phyloP scores from a whole-genome alignment of 1,140 invertebrate species.

The Drosophila sp. region DNA sequence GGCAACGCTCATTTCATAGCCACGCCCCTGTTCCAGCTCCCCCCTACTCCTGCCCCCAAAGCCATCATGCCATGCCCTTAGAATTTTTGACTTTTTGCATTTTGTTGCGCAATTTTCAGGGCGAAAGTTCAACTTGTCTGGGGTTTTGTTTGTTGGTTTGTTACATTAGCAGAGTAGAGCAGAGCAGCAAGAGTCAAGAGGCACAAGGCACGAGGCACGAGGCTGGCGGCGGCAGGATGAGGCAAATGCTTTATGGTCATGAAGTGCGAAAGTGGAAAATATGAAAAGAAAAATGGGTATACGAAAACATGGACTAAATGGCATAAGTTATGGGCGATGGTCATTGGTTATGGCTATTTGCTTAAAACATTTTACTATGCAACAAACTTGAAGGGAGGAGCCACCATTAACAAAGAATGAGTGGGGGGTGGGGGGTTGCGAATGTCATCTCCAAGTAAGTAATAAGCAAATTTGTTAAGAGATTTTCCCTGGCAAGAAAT shows the following conservation, averaged over 20 bases:
- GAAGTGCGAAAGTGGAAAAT: conserved; percentile 79
- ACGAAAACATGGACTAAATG: conserved; percentile 26
- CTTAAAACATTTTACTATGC: conserved; percentile 47
- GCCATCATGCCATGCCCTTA: neutral
- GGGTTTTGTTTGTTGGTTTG: conserved; percentile 43
- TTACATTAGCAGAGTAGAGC: conserved; percentile 38
- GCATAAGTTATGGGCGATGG: conserved; percentile 55
- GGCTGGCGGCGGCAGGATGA: conserved; percentile 11
- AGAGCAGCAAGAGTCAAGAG: conserved; percentile 10
- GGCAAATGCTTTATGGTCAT: conserved; percentile 76
- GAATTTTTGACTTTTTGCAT: conserved; percentile 76
- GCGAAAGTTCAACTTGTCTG: conserved; percentile 75
- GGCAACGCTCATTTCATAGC: conserved; percentile 75
- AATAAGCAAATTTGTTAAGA: conserved; percentile 2
- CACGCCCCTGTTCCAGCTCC: conserved; percentile 36
- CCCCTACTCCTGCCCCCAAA: neutral
- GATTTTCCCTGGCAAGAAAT: conserved; percentile 31
- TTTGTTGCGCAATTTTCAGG: conserved; percentile 75
- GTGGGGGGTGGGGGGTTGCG: neutral
- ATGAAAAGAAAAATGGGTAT: conserved; percentile 49
- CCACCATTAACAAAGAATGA: neutral
- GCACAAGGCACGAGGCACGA: neutral
- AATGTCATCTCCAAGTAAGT: conserved; percentile 11
- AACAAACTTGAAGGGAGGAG: conserved; percentile 6
- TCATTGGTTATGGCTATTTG: conserved; percentile 56